Evolutionary conservation across 2,888 invertebrate genomes (phyloP).

Genomic region (Fragum sueziense): DNA sequence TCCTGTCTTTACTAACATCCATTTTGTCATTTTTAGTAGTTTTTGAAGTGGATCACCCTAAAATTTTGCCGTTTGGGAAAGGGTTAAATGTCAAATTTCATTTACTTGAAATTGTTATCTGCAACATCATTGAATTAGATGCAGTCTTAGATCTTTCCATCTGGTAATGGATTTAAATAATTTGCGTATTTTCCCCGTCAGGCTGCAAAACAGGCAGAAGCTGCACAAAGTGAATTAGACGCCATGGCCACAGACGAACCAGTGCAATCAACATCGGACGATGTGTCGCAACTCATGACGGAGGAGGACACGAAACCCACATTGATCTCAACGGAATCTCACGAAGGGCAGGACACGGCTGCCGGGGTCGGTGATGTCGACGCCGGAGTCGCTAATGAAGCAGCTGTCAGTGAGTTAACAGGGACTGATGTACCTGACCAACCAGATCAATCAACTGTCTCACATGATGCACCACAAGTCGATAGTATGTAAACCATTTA

Average conservation of each 20-base stretch:
- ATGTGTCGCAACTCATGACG: slow-evolving; percentile 19
- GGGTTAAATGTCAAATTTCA: too few species aligned
- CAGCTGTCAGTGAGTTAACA: neutral
- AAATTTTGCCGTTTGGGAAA: too few species aligned
- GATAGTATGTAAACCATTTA: neutral
- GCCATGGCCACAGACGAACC: slow-evolving; percentile 25
- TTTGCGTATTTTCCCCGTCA: neutral
- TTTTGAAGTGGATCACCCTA: too few species aligned
- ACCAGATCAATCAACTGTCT: neutral
- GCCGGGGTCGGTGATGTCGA: neutral
- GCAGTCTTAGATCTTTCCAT: too few species aligned
- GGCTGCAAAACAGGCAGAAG: slow-evolving; percentile 25
- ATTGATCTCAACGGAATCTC: neutral
- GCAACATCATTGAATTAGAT: too few species aligned
- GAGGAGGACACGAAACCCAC: neutral
- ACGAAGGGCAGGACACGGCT: neutral
- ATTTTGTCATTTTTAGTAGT: too few species aligned
- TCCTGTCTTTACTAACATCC: too few species aligned
- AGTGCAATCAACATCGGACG: slow-evolving; percentile 37
- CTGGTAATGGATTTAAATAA: too few species aligned
- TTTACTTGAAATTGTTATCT: too few species aligned
- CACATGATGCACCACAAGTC: neutral
- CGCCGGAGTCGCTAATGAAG: neutral
- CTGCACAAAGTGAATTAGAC: slow-evolving; percentile 5
- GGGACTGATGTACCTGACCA: neutral